A percentile compares a stretch with the other conserved stretches of the same genome.
phyloP scores from a whole-genome alignment of 1,140 invertebrate genomes.

The Eriosoma lanigerum region DNA sequence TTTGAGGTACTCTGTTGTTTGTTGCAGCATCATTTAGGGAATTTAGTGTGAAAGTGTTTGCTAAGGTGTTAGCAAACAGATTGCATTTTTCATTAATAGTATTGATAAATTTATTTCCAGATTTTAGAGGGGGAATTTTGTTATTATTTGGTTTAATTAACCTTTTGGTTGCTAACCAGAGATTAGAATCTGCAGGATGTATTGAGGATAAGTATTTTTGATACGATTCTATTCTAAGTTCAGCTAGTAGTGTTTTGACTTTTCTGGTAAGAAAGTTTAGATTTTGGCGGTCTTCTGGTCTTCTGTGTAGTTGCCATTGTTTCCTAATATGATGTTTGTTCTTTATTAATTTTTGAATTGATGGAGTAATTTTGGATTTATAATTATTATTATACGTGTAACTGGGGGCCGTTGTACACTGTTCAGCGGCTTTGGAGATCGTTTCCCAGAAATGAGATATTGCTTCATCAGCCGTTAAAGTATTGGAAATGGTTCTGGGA shows the following conservation, averaged over 20 bases:
- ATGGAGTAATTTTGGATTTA: not conserved
- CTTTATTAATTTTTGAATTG: conserved; percentile 25
- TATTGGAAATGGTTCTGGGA: no score
- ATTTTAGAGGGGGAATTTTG: not conserved
- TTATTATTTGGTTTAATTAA: conserved; percentile 7
- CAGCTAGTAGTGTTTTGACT: conserved; percentile 3
- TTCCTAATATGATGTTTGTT: conserved; percentile 11
- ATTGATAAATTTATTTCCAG: no score
- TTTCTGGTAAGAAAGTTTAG: conserved; percentile 15
- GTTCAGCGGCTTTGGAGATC: no score
- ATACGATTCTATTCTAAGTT: conserved; percentile 2
- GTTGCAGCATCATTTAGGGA: no score
- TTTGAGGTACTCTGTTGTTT: no score
- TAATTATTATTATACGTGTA: not conserved
- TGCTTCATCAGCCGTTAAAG: no score
- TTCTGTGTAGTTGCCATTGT: conserved; percentile 15
- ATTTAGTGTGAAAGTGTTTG: no score
- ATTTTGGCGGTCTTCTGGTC: conserved; percentile 4
- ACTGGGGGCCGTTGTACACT: not conserved
- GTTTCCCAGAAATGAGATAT: no score
- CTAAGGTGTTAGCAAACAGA: no score
- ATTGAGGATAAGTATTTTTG: conserved; percentile 17
- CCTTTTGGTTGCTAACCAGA: conserved; percentile 6
- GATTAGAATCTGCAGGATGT: conserved; percentile 27
- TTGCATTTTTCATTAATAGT: no score